A percentile compares a stretch with the other conserved stretches of the same genome.
Conservation (phyloP, 1,140 invertebrate genomes). For the Tachypleus tridentatus region DNA sequence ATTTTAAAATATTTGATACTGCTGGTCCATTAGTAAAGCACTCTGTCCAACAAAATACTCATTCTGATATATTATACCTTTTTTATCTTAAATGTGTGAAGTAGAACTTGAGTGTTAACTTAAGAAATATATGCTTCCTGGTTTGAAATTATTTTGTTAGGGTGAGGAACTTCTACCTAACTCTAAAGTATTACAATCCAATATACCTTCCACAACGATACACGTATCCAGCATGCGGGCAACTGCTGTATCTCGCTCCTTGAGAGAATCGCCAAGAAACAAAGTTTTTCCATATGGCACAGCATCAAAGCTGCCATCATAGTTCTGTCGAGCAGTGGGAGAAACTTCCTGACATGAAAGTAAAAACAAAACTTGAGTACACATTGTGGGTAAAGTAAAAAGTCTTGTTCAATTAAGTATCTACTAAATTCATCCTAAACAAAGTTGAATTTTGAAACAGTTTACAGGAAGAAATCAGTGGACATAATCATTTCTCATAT, state of each 20-base stretch:
- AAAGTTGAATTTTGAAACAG: too few species aligned
- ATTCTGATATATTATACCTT: too few species aligned
- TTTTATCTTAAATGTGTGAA: background rate
- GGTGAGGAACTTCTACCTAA: background rate
- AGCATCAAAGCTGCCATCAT: constrained; percentile 31
- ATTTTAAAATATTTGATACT: too few species aligned
- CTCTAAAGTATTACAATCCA: constrained; percentile 1
- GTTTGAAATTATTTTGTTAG: too few species aligned
- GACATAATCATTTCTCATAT: too few species aligned
- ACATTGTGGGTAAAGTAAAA: too few species aligned
- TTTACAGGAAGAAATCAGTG: too few species aligned
- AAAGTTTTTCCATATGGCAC: constrained; percentile 31
- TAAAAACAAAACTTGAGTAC: background rate
- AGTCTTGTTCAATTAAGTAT: too few species aligned
- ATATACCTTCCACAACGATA: constrained; percentile 32
- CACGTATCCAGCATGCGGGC: constrained; percentile 32
- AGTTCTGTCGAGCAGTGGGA: constrained; percentile 27
- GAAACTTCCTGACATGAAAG: constrained; percentile 14
- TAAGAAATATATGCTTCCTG: background rate
- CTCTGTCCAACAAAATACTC: too few species aligned
- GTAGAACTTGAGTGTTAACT: background rate
- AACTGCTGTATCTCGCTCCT: constrained; percentile 31
- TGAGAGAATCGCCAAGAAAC: constrained; percentile 32
- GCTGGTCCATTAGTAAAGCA: too few species aligned
- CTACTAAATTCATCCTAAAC: too few species aligned